phyloP scores from a whole-genome alignment of 2,888 invertebrate species.

The Amiota minor region DNA sequence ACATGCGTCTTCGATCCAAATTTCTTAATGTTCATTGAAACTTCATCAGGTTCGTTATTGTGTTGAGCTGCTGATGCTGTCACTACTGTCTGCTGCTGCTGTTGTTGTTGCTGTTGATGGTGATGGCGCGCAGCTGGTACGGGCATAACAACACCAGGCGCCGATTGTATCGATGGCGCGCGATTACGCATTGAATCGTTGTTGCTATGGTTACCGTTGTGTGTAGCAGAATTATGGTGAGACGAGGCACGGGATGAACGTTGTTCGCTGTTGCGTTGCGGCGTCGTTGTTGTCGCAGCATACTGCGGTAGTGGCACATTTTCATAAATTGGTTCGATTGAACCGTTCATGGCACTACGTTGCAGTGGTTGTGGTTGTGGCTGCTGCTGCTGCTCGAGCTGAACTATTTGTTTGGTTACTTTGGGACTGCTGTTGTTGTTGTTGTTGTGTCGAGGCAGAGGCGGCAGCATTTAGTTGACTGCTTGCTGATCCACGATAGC shows the following conservation, averaged over 20 bases:
- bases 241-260: constrained; percentile 46
- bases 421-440: constrained; percentile 4
- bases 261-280: constrained; percentile 50
- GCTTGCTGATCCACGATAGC: constrained; percentile 75
- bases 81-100: constrained; percentile 45
- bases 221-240: neutral
- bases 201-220: neutral
- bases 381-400: constrained; percentile 57
- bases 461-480: constrained; percentile 51
- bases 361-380: constrained; percentile 65
- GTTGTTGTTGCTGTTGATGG: constrained; percentile 39
- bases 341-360: constrained; percentile 74
- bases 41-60: constrained; percentile 49
- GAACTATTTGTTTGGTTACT: neutral
- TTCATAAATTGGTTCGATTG: constrained; percentile 86
- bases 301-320: constrained; percentile 81
- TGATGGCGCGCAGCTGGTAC: constrained; percentile 54
- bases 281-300: constrained; percentile 42
- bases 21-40: constrained; percentile 60
- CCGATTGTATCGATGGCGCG: constrained; percentile 82
- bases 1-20: constrained; percentile 54
- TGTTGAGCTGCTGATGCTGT: constrained; percentile 2
- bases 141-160: constrained; percentile 77
- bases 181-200: constrained; percentile 66
- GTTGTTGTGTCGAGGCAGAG: constrained; percentile 40